These are phyloP conservation scores for Macrosoma leucophasiata DNA, from an alignment of 2,888 invertebrate genomes.

Conservation along the genomic window DNA sequence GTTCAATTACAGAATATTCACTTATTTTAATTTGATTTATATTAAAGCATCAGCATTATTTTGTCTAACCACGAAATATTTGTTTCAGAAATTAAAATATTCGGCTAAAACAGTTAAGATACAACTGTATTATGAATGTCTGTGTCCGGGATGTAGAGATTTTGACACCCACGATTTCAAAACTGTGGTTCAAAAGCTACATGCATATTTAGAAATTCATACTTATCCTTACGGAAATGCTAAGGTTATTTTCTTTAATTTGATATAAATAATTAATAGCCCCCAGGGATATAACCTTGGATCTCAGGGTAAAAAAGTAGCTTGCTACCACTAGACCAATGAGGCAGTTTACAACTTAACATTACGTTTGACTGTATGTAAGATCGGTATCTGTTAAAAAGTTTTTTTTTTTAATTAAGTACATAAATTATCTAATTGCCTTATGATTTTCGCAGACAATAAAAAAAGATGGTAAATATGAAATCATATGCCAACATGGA, in stretches of 20 bases:
- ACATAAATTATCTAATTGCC: too few relatives aligned
- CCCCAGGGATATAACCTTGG: too few relatives aligned
- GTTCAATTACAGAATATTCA: too few relatives aligned
- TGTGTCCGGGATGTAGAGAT: constrained; percentile 31
- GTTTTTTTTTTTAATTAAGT: too few relatives aligned
- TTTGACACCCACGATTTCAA: constrained; percentile 23
- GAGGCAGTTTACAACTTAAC: too few relatives aligned
- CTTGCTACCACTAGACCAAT: too few relatives aligned
- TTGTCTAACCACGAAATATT: neutral
- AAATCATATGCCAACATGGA: constrained; percentile 86
- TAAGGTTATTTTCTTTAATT: too few relatives aligned
- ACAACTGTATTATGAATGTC: constrained; percentile 35
- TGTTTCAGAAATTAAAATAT: constrained; percentile 13
- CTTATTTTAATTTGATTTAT: constrained; percentile 1
- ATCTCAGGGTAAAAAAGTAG: too few relatives aligned
- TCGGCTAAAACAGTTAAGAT: constrained; percentile 20
- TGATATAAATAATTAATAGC: too few relatives aligned
- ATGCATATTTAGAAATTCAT: constrained; percentile 25
- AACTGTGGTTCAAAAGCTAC: constrained; percentile 21
- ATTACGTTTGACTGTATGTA: too few relatives aligned
- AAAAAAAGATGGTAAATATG: constrained; percentile 25
- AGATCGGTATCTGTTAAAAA: too few relatives aligned
- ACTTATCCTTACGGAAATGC: constrained; percentile 39
- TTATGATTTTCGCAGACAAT: constrained; percentile 32
- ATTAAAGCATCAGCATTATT: constrained; percentile 2